phyloP scores from a whole-genome alignment of 2,113 vertebrate genomes.

The Strix uralensis region DNA sequence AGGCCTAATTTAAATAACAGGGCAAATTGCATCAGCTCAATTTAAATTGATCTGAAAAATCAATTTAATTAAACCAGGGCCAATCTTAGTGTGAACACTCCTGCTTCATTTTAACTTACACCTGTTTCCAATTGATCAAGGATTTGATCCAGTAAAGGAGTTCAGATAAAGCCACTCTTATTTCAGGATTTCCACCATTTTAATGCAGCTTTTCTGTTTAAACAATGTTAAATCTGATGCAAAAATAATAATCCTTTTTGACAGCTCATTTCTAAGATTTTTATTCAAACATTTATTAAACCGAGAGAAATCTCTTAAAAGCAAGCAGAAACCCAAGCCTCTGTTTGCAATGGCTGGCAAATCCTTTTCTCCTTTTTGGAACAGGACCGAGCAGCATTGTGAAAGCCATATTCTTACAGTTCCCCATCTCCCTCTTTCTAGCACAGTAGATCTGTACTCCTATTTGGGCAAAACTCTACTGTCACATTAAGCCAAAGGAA shows the following conservation, averaged over 20 bases:
- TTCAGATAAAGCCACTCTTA: neutral
- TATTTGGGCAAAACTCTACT: neutral
- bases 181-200: neutral
- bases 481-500: constrained; percentile 22
- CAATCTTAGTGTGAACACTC: constrained; percentile 54
- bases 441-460: neutral
- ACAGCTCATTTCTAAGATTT: constrained; percentile 21
- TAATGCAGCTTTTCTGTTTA: neutral
- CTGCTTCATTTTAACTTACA: constrained; percentile 60
- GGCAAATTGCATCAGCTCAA: constrained; percentile 47
- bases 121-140: constrained; percentile 46
- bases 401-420: neutral
- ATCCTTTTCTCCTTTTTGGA: neutral
- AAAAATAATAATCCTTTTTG: constrained; percentile 22
- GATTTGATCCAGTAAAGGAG: constrained; percentile 22
- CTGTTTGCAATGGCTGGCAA: constrained; percentile 3
- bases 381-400: neutral
- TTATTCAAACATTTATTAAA: constrained; percentile 55
- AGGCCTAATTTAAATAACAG: constrained; percentile 58
- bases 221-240: neutral
- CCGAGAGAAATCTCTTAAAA: constrained; percentile 25
- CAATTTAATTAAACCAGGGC: constrained; percentile 57
- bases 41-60: constrained; percentile 60
- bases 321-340: neutral
- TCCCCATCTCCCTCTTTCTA: neutral